Conservation (phyloP, 1,140 invertebrate species). For the Ceratina japonica region DNA sequence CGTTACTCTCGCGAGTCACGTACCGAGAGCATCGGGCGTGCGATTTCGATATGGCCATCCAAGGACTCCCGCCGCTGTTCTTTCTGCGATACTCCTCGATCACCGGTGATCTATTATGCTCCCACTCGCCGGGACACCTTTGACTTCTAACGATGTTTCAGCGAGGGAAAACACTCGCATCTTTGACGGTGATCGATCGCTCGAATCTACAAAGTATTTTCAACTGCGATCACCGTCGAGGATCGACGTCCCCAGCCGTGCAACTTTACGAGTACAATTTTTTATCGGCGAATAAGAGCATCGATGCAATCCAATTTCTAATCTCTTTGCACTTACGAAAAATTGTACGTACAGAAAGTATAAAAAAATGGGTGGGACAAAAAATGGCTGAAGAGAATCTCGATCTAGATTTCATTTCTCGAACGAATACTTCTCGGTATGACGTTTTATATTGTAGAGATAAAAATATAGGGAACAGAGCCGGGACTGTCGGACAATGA, state of each 20-base stretch:
- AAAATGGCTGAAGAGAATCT: no score
- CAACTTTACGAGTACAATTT: no score
- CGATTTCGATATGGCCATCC: slow-evolving; percentile 41
- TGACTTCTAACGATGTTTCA: neutral
- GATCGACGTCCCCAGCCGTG: neutral
- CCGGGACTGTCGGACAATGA: neutral
- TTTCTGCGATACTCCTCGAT: neutral
- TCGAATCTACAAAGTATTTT: no score
- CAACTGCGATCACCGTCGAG: neutral
- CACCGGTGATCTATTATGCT: neutral
- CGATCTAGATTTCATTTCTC: no score
- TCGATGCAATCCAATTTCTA: no score
- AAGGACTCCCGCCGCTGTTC: slow-evolving; percentile 6
- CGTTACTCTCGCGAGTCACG: slow-evolving; percentile 44
- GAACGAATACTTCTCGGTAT: no score
- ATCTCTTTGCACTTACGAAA: no score
- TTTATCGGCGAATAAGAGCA: no score
- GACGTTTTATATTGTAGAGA: no score
- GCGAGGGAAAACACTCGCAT: neutral
- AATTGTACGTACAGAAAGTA: no score
- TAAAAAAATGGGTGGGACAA: no score
- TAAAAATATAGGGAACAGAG: neutral
- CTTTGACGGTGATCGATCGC: neutral
- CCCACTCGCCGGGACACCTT: neutral
- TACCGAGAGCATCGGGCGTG: slow-evolving; percentile 8